phyloP scores from a whole-genome alignment of 2,888 invertebrate species.

The Nysson spinosus region DNA sequence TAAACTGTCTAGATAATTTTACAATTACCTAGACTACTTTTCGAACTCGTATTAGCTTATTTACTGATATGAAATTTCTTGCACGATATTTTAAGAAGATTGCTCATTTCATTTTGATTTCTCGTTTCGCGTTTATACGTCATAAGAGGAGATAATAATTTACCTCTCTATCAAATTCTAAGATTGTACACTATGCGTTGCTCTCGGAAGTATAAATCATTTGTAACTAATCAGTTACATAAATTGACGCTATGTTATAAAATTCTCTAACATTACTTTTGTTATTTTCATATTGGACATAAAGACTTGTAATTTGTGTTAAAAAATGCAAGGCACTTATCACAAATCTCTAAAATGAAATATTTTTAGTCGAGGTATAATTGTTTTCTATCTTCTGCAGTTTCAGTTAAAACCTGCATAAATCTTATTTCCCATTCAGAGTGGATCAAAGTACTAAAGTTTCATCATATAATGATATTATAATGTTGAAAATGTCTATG shows the following conservation, averaged over 20 bases:
- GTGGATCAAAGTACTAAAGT: conserved; percentile 12
- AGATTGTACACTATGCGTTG: conserved; percentile 45
- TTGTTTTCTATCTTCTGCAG: conserved; percentile 10
- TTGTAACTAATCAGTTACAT: conserved; percentile 34
- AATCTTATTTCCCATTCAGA: conserved; percentile 10
- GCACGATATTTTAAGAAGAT: conserved; percentile 18
- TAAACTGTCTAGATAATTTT: conserved; percentile 11
- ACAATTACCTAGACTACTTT: conserved; percentile 7
- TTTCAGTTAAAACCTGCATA: conserved; percentile 3
- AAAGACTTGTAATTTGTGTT: conserved; percentile 25
- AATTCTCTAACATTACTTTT: conserved; percentile 36
- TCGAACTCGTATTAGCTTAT: background rate
- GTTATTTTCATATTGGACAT: conserved; percentile 28
- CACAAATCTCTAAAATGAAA: conserved; percentile 26
- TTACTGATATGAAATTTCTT: conserved; percentile 36
- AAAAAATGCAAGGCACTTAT: conserved; percentile 61
- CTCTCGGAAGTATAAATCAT: conserved; percentile 23
- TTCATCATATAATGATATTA: too few relatives aligned
- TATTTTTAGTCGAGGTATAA: conserved; percentile 24
- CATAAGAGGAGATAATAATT: conserved; percentile 4
- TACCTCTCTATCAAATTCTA: conserved; percentile 13
- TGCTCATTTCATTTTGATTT: conserved; percentile 9
- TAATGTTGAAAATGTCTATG: too few relatives aligned
- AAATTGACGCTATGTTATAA: conserved; percentile 41
- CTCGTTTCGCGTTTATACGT: background rate